Conservation (phyloP, 2,888 invertebrate genomes). For the Aspidiotus rigidus region DNA sequence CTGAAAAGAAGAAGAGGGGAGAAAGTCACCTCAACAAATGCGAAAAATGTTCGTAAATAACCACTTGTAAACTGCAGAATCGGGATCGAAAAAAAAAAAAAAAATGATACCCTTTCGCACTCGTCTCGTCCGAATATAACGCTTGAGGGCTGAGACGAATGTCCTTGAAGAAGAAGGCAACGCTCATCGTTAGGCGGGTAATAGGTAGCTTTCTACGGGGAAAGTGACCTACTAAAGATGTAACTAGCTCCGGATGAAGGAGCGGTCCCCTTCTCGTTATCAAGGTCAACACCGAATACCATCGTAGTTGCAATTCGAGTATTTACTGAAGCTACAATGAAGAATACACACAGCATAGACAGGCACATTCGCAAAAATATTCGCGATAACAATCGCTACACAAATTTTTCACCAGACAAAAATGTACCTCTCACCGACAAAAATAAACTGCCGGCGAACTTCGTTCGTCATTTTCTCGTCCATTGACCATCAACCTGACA, state of each 20-base stretch:
- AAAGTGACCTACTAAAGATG: slow-evolving; percentile 34
- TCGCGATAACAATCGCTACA: background rate
- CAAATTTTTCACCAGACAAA: background rate
- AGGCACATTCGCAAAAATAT: slow-evolving; percentile 1
- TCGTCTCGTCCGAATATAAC: slow-evolving; percentile 4
- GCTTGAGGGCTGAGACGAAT: slow-evolving; percentile 32
- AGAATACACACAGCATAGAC: slow-evolving; percentile 1
- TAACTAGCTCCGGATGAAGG: slow-evolving; percentile 34
- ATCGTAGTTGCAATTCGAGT: slow-evolving; percentile 19
- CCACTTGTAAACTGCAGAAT: background rate
- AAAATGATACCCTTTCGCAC: slow-evolving; percentile 11
- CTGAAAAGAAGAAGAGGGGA: background rate
- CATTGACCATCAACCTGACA: no score
- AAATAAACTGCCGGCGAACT: no score
- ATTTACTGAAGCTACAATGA: slow-evolving; percentile 15
- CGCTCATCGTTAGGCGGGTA: slow-evolving; percentile 27
- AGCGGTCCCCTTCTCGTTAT: slow-evolving; percentile 33
- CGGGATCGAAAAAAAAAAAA: background rate
- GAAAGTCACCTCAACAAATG: background rate
- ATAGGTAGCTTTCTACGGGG: slow-evolving; percentile 32
- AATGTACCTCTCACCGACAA: no score
- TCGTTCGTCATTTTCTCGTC: no score
- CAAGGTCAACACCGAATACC: slow-evolving; percentile 32
- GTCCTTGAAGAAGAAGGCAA: slow-evolving; percentile 32
- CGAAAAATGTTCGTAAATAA: no score